Evolutionary conservation across 2,797 vertebrate genomes (phyloP), one percentile per base, ranked within the genome.

Genomic region (Pseudomugil tenellus): DNA sequence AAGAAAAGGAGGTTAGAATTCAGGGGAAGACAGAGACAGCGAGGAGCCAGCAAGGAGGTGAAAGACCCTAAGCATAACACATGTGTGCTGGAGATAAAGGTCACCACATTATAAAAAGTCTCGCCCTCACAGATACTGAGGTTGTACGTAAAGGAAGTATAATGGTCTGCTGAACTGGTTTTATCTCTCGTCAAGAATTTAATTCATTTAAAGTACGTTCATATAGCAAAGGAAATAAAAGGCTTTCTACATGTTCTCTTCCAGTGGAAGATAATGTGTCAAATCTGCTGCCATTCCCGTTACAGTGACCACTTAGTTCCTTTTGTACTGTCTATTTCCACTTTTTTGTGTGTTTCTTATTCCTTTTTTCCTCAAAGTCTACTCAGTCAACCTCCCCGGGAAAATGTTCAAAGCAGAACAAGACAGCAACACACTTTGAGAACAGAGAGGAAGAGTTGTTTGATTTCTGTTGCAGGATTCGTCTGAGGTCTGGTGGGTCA

Each of bases 11-110:
- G 73, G 90, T 90, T 91, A 86, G 83, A 85, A 92, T 93, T 93
- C 91, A 92, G 51, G 79, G 79, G 57, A 77, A 83, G 89, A 90
- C 79, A 84, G 72, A 90, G 91, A 89, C 84, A 21, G 86, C 89
- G 88, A 80, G 81, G 72, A 68, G 52, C 43, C 11, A 31, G 81
- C 65, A 6, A 62, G 68, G 76, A 67, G 72, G 77, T 77, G 84
- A 65, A 58, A 67, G 84, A 84, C 82, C 85, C 76, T 46, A 34
- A 72, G 83, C 77, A 77, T 80, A 85, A 91, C 90, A 85, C 89
- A 88, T 87, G 87, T 78, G 84, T 81, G 86, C 70, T 63, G 75
- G 83, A 74, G 83, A 75, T 88, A 91, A 94, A 94, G 92, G 92
- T 93, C 92, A 92, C 66, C 81, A 76, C 75, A 91, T 92, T 85